Percentiles rank a stretch among this genome's conserved stretches.
Conservation (phyloP, 2,888 invertebrate genomes). For the Opisthograptis luteolata region DNA sequence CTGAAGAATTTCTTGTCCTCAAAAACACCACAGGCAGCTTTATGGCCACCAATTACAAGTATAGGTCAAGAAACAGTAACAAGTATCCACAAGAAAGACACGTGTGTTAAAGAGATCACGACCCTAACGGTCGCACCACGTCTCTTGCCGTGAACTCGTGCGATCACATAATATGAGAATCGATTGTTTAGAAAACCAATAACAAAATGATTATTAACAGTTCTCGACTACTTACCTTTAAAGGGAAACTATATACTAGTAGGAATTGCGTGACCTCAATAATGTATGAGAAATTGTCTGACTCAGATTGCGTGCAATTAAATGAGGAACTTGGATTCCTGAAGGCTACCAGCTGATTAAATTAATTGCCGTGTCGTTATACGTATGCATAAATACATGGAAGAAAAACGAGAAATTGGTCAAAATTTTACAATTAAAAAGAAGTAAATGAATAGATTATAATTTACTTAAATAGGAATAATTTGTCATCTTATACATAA, state of each 20-base stretch:
- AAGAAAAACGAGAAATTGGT: neutral
- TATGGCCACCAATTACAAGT: slow-evolving; percentile 16
- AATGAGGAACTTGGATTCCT: slow-evolving; percentile 16
- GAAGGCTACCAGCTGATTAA: slow-evolving; percentile 4
- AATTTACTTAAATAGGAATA: no score
- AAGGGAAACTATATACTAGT: slow-evolving; percentile 42
- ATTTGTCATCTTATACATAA: no score
- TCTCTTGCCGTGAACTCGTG: slow-evolving; percentile 45
- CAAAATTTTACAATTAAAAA: no score
- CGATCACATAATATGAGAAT: slow-evolving; percentile 60
- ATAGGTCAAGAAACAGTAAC: slow-evolving; percentile 29
- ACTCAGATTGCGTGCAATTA: slow-evolving; percentile 23
- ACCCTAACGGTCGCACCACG: slow-evolving; percentile 55
- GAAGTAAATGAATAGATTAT: no score
- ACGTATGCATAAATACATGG: no score
- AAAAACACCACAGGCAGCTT: neutral
- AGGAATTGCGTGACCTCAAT: slow-evolving; percentile 42
- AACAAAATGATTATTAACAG: slow-evolving; percentile 42
- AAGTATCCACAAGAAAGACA: slow-evolving; percentile 42
- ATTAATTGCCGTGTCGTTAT: neutral
- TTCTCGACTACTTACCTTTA: slow-evolving; percentile 30
- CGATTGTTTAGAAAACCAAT: slow-evolving; percentile 66
- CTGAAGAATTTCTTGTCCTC: no score
- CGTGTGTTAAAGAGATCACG: slow-evolving; percentile 62
- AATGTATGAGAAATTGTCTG: slow-evolving; percentile 24